A percentile compares a stretch with the other conserved stretches of the same genome.
Evolutionary conservation across 2,888 invertebrate species (phyloP).

Genomic region (Ornithoptera alexandrae): DNA sequence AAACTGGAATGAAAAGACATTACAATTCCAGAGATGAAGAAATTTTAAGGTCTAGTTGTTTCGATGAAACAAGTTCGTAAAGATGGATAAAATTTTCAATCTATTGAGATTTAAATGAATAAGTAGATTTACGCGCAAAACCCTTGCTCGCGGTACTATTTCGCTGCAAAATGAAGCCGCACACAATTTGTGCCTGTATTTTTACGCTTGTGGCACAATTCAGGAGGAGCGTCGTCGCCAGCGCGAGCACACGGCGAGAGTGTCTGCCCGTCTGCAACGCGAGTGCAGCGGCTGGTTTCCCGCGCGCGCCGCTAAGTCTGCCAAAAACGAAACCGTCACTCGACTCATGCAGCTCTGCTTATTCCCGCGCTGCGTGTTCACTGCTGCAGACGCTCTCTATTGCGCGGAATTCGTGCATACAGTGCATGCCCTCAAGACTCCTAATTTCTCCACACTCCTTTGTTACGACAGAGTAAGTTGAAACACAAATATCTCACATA

Average conservation of each 20-base stretch:
- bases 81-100: too few relatives aligned
- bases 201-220: background rate
- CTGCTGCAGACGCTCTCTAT: conserved; percentile 96
- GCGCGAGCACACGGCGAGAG: conserved; percentile 95
- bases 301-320: conserved; percentile 90
- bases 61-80: too few relatives aligned
- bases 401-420: conserved; percentile 98
- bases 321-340: conserved; percentile 97
- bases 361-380: conserved; percentile 98
- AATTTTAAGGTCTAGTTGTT: too few relatives aligned
- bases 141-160: too few relatives aligned
- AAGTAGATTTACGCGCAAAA: too few relatives aligned
- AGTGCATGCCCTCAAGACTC: conserved; percentile 95
- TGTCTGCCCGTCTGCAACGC: conserved; percentile 84
- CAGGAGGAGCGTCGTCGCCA: conserved; percentile 96
- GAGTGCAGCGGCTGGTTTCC: conserved; percentile 94
- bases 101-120: too few relatives aligned
- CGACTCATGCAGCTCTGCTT: conserved; percentile 97
- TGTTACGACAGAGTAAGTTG: conserved; percentile 95
- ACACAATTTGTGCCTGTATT: background rate
- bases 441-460: conserved; percentile 97
- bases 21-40: too few relatives aligned
- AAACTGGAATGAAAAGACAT: too few relatives aligned
- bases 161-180: too few relatives aligned
- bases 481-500: background rate